Evolutionary conservation across 2,888 invertebrate genomes (phyloP), one percentile per base, ranked within the genome.

Genomic region (Cecidostiba fungosa): DNA sequence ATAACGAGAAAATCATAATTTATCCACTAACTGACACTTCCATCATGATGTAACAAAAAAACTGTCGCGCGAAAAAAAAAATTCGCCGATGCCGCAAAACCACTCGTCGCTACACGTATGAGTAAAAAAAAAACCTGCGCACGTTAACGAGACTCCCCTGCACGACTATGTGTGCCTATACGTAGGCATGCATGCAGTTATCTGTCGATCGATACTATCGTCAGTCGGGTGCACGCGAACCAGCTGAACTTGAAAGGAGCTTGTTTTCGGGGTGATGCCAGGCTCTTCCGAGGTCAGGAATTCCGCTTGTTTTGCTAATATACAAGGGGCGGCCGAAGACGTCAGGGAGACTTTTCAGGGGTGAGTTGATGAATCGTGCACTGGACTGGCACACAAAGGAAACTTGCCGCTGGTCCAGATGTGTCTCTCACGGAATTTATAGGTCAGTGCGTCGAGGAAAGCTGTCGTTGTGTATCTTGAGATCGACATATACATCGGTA

Each of bases 191-290:
- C 54, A n/a, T 8, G 19, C 23, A 19, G 26, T 3, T 29, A 66
- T 26, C 66, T 3, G 29, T 66, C 26, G 26, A 66, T 66, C 29
- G 66, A 66, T 59, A 59, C n/a, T n/a, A 19, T 66, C 66, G 66
- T 66, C 29, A 29, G 4, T 6, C 16, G 19, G n/a, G 66, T 66
- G 66, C 66, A 26, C 66, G 66, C 66, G 66, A 66, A 69, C 32
- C 32, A 32, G 29, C 16, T 69, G 69, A 32, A 72, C 72, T 72
- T 72, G 72, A n/a, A 72, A 73, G 73, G 47, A n/a, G 16, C 29
- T 26, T 66, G 26, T 66, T 66, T 66, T 66, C 66, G 66, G 14
- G 12, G 3, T 23, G 66, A 16, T 19, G 73, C 6, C 19, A 26
- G 23, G 43, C 66, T 14, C 66, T 26, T 66, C 3, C 66, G 66